Evolutionary conservation across 2,797 vertebrate genomes (phyloP).

Genomic region (Odontamblyopus rebecca): DNA sequence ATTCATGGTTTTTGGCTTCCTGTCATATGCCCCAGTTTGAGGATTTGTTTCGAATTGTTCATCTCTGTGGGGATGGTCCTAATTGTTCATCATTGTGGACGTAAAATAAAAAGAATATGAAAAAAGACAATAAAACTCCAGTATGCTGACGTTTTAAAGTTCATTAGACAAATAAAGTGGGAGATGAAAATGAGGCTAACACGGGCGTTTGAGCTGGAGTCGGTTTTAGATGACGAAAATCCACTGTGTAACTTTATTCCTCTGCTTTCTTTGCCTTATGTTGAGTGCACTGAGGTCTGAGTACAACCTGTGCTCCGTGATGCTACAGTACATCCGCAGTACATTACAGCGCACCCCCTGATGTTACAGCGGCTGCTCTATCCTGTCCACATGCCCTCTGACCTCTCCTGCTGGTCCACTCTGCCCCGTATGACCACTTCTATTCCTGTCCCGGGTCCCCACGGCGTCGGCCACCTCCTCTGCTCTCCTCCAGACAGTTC

Average conservation of each 20-base stretch:
- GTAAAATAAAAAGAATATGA: background rate
- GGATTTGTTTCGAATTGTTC: too few relatives aligned
- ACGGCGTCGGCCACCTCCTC: constrained; percentile 55
- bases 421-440: constrained; percentile 63
- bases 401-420: constrained; percentile 63
- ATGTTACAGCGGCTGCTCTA: constrained; percentile 18
- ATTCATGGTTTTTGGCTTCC: too few relatives aligned
- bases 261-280: background rate
- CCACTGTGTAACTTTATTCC: background rate
- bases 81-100: too few relatives aligned
- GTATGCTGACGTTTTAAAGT: too few relatives aligned
- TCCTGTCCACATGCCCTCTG: constrained; percentile 40
- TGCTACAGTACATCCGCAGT: background rate
- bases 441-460: constrained; percentile 61
- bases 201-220: too few relatives aligned
- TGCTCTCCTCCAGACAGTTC: constrained; percentile 45
- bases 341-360: constrained; percentile 22
- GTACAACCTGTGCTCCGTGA: constrained; percentile 2
- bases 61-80: too few relatives aligned
- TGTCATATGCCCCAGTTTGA: too few relatives aligned
- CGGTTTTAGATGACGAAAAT: too few relatives aligned
- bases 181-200: too few relatives aligned
- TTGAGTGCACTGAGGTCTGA: background rate
- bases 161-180: too few relatives aligned
- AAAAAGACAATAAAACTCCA: background rate